Base-by-base conservation (phyloP, 2,113 vertebrate species). In the Craseonycteris thonglongyai region DNA sequence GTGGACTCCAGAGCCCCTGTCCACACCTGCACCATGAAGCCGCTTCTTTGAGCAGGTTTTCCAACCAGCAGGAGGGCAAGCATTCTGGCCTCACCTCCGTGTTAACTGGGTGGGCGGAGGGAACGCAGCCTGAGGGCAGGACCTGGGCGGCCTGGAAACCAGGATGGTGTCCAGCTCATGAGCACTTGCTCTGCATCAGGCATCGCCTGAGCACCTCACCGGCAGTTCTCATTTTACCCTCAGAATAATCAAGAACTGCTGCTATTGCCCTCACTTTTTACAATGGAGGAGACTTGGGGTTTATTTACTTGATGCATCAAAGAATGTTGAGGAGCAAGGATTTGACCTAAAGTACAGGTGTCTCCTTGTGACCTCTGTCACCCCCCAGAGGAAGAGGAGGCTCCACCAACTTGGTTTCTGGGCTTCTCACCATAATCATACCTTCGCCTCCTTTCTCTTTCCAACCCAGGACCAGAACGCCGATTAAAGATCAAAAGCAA, bases 81-180 rank as follows among this genome's bases (percentile, higher is more conserved):
- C 30, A 33, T 47, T 38, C 63, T 35, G 9, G 7, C 45, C 42
- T 18, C 10, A 30, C 10, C 24, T 45, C 15, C 40, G 4, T 0
- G 2, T 24, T 76, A 47, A 8, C 18, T 22, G 69, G 30, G 11
- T 0, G 0, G 47, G 40, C 40, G 18, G 56, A 1, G 0, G 63
- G 78, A 76, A 28, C n/a, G n/a, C 12, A 49, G 38, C 49, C 56
- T 35, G 9, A 65, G 6, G 26, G 21, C 54, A 40, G 24, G 15
- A n/a, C 18, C 1, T 6, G 26, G 40, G 14, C 33, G 82, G 54
- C 11, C 74, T 75, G 15, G 56, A 80, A 66, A 90, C 80, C 3
- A n/a, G 30, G n/a, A n/a, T 22, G 4, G 2, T 63, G 76, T 71
- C 71, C 30, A n/a, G 15, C 40, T 51, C 51, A 28, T 5, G 2